Evolutionary conservation across 2,113 vertebrate species (phyloP).

Genomic region (Pholis gunnellus): DNA sequence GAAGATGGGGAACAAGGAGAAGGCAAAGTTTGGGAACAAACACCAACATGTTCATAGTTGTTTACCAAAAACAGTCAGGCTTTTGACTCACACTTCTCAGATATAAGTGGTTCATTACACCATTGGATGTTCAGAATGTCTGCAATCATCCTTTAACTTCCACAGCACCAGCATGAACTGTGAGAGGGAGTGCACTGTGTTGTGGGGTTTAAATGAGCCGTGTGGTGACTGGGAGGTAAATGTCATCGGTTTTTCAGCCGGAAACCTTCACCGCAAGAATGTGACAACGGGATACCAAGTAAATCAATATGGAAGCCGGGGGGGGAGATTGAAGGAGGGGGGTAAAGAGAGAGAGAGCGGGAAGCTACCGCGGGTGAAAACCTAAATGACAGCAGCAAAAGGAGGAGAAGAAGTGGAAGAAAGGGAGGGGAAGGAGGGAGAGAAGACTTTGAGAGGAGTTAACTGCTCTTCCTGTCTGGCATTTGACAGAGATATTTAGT

Average conservation of each 20-base stretch:
- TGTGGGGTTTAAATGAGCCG: constrained; percentile 64
- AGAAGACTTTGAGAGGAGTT: constrained; percentile 12
- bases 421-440: constrained; percentile 8
- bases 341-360: constrained; percentile 8
- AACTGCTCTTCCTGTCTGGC: constrained; percentile 30
- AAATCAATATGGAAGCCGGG: constrained; percentile 76
- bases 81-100: not conserved
- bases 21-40: not conserved
- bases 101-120: constrained; percentile 6
- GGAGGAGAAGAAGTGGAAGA: constrained; percentile 2
- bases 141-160: constrained; percentile 15
- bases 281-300: constrained; percentile 74
- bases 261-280: constrained; percentile 82
- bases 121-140: constrained; percentile 1
- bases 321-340: constrained; percentile 48
- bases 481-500: constrained; percentile 9
- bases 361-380: constrained; percentile 37
- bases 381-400: constrained; percentile 34
- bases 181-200: constrained; percentile 25
- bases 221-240: constrained; percentile 71
- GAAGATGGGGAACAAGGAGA: not conserved
- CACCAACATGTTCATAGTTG: not conserved
- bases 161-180: not conserved
- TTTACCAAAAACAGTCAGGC: not conserved
- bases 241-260: constrained; percentile 77